Base-by-base conservation (phyloP, 2,113 vertebrate species). In the Taxidea taxus region DNA sequence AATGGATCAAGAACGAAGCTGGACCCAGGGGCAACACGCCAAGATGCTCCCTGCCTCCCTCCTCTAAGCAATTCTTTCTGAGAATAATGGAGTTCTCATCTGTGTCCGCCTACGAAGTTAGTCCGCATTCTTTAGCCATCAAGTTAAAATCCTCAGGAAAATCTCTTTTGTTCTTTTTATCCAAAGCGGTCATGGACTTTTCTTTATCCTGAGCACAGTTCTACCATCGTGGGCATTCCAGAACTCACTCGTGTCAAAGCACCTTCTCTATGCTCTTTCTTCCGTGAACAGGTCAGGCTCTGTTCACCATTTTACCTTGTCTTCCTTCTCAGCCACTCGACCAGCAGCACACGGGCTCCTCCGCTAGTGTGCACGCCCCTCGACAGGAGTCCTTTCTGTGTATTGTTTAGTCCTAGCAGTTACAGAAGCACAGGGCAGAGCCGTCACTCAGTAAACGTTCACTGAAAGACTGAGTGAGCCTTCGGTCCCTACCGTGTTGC, bases 351-450 rank as follows among this genome's bases (percentile, higher is more conserved):
- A 11, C 1, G 47, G 47, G 4, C 15, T 12, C 37, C 9, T 44
- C 62, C 13, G 3, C 37, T 7, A 16, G 16, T 31, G 23, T 15
- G 15, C 29, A 12, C 60, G 4, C 8, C 16, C 49, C 25, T 39
- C 0, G 3, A 70, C 1, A 4, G 7, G 37, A 1, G 0, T 1
- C 4, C 8, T 1, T 6, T n/a, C 37, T 25, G 7, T 11, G 2
- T 11, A 2, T 11, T 7, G 9, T 7, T 37, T 20, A 11, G 16
- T 8, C 23, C 16, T 6, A 3, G 34, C 74, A 6, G 74, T 11
- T 81, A 9, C 6, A 27, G 54, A 37, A 39, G 60, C 49, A 15
- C 23, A 6, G 29, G 74, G 60, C 9, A 54, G 78, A 47, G 9
- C 1, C 6, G 44, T 11, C 16, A 15, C 29, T 42, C 15, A 2